Conservation (phyloP, 2,797 vertebrate species). For the Bovichtus variegatus region DNA sequence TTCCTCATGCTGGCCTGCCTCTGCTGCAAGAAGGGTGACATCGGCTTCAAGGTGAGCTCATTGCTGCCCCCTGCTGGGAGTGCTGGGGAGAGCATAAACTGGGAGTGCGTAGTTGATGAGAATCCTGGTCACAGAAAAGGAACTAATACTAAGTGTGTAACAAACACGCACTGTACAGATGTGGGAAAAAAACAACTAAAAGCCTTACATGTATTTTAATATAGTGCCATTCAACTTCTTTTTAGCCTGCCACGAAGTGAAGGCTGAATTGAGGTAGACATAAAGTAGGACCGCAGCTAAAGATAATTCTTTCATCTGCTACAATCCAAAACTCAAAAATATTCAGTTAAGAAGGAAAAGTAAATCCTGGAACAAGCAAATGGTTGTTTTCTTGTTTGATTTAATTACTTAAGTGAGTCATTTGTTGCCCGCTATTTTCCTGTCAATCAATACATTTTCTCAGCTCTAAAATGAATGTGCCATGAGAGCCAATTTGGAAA, state of each 20-base stretch:
- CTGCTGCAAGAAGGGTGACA: slow-evolving; percentile 97
- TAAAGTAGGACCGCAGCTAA: background rate
- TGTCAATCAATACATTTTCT: background rate
- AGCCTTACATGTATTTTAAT: background rate
- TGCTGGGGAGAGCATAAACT: background rate
- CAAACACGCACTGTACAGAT: background rate
- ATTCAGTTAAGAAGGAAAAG: background rate
- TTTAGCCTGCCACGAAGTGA: background rate
- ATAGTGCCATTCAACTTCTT: background rate
- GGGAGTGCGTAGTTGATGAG: background rate
- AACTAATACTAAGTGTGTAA: background rate
- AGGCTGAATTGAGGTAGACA: background rate
- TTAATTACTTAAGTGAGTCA: background rate
- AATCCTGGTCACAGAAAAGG: background rate
- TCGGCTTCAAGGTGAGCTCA: slow-evolving; percentile 95
- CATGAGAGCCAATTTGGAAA: background rate
- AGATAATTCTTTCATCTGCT: background rate
- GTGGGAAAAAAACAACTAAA: background rate
- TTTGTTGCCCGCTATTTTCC: background rate
- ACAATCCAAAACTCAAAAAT: background rate
- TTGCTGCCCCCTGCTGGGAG: slow-evolving; percentile 59
- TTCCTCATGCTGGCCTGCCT: slow-evolving; percentile 99
- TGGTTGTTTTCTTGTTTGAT: background rate
- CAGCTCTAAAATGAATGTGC: background rate
- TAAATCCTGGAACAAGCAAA: background rate